Evolutionary conservation across 2,113 vertebrate genomes (phyloP).

Genomic region (Motacilla alba): DNA sequence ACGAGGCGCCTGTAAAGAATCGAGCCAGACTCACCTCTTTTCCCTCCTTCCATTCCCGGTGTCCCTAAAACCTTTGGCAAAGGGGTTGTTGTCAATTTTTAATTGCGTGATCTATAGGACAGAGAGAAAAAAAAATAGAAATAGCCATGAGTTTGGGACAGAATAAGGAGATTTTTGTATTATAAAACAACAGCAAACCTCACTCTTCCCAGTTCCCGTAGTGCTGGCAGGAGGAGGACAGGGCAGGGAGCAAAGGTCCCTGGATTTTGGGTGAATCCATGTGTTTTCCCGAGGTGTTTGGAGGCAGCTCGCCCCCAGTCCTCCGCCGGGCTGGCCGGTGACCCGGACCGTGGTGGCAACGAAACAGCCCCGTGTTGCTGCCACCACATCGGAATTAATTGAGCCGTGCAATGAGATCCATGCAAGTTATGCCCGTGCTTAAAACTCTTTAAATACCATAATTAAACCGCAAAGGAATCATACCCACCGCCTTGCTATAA

Average conservation of each 20-base stretch:
- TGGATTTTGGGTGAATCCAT: neutral
- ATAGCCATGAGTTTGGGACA: neutral
- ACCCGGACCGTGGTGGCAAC: neutral
- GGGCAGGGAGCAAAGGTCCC: neutral
- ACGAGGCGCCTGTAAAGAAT: fast-evolving
- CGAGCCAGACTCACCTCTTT: constrained; percentile 84
- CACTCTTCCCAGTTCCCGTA: neutral
- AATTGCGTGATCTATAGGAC: constrained; percentile 90
- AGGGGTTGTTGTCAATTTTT: constrained; percentile 99
- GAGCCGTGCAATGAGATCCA: constrained; percentile 14
- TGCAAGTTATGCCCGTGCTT: constrained; percentile 50
- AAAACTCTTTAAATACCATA: constrained; percentile 50
- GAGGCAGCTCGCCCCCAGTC: fast-evolving
- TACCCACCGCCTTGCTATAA: constrained; percentile 51
- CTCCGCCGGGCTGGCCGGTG: neutral
- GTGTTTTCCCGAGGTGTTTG: neutral
- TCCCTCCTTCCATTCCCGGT: constrained; percentile 96
- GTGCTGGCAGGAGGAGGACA: neutral
- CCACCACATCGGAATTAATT: constrained; percentile 21
- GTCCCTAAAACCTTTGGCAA: constrained; percentile 98
- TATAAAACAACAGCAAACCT: neutral
- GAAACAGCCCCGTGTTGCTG: constrained; percentile 18
- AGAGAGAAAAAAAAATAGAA: neutral
- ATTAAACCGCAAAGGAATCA: constrained; percentile 66
- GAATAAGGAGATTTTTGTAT: neutral